A percentile compares a stretch with the other conserved stretches of the same genome.
Conservation (phyloP, 2,797 vertebrate species). For the Pipistrellus pygmaeus region DNA sequence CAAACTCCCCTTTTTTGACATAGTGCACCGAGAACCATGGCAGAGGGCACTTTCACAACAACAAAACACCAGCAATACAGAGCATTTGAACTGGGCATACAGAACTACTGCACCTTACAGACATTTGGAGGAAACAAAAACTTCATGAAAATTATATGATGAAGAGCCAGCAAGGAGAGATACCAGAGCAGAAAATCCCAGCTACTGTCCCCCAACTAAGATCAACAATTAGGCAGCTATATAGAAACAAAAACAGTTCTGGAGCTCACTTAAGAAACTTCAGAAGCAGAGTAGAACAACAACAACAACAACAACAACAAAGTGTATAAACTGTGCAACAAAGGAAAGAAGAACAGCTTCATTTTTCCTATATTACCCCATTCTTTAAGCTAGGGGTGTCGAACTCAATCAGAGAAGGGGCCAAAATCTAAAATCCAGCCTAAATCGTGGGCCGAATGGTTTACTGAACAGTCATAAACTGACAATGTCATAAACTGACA, state of each 20-base stretch:
- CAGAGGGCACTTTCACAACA: neutral
- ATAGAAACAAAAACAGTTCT: neutral
- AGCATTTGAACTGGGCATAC: neutral
- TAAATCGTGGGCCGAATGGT: no score
- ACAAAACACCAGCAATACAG: neutral
- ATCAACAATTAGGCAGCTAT: neutral
- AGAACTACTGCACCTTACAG: neutral
- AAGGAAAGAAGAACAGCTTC: neutral
- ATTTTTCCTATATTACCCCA: neutral
- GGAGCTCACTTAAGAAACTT: neutral
- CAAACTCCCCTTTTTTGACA: constrained; percentile 32
- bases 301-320: neutral
- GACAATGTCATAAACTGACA: no score
- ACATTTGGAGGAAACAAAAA: constrained; percentile 33
- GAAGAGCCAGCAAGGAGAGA: neutral
- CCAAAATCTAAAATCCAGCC: no score
- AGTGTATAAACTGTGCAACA: neutral
- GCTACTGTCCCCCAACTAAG: neutral
- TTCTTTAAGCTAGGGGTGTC: no score
- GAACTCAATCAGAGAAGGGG: no score
- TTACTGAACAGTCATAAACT: no score
- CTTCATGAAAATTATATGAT: neutral
- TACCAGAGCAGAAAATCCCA: neutral
- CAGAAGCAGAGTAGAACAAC: neutral
- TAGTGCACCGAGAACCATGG: neutral